These are phyloP conservation scores for Chalcis sispes DNA, from an alignment of 2,888 invertebrate species.

Conservation along the genomic window DNA sequence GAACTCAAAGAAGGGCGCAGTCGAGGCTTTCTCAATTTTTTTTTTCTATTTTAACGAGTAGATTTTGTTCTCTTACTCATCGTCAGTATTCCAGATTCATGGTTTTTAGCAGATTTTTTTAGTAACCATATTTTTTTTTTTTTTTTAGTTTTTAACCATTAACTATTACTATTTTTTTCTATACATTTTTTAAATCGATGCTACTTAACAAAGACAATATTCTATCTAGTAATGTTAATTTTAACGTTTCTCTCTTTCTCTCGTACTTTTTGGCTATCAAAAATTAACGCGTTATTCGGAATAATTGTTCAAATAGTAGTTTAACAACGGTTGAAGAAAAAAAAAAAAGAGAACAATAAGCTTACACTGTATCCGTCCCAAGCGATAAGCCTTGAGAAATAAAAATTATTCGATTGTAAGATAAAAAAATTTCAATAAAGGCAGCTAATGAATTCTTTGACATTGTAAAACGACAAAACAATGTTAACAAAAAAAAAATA, in stretches of 20 bases:
- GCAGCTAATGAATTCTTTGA: not conserved
- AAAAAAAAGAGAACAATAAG: conserved; percentile 12
- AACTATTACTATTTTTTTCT: conserved; percentile 43
- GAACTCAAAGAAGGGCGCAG: no score
- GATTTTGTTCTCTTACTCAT: conserved; percentile 46
- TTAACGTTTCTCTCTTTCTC: conserved; percentile 3
- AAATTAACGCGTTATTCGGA: not conserved
- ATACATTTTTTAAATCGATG: conserved; percentile 62
- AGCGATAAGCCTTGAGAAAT: conserved; percentile 47
- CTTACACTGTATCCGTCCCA: conserved; percentile 51
- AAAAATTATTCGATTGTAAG: no score
- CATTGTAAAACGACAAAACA: not conserved
- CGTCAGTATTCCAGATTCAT: conserved; percentile 74
- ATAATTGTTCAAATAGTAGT: not conserved
- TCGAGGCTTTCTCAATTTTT: conserved; percentile 72
- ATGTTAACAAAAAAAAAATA: not conserved
- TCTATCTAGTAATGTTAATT: conserved; percentile 68
- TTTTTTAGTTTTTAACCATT: conserved; percentile 40
- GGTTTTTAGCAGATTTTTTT: conserved; percentile 67
- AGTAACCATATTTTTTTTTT: conserved; percentile 10
- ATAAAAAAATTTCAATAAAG: conserved; percentile 13
- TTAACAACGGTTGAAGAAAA: not conserved
- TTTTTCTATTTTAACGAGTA: conserved; percentile 66
- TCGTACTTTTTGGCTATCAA: conserved; percentile 30
- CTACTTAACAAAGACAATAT: conserved; percentile 70